phyloP scores from a whole-genome alignment of 2,113 vertebrate species.

The Gadus macrocephalus region DNA sequence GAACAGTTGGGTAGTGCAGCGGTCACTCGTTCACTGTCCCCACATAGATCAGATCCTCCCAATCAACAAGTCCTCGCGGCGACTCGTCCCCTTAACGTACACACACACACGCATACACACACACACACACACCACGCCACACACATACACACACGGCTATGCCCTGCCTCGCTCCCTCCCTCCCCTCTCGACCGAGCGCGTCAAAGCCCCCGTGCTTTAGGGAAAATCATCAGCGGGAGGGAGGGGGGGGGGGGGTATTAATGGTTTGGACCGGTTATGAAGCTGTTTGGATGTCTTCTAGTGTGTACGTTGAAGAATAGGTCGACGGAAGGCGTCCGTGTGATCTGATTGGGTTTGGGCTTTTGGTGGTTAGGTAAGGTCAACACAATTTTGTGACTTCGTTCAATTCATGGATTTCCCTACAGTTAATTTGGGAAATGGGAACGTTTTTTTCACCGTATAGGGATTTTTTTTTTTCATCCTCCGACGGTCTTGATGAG shows the following conservation, averaged over 20 bases:
- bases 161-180: conserved; percentile 31
- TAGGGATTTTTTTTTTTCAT: no score
- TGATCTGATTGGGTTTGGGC: no score
- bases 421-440: no score
- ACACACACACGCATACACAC: conserved; percentile 15
- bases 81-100: conserved; percentile 36
- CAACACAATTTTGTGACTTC: no score
- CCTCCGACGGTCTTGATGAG: no score
- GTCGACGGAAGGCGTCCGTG: no score
- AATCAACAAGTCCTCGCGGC: conserved; percentile 71
- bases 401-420: no score
- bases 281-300: neutral
- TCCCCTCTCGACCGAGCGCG: conserved; percentile 34
- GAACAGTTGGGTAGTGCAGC: conserved; percentile 8
- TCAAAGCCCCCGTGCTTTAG: conserved; percentile 30
- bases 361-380: no score
- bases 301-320: no score
- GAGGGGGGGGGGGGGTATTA: conserved; percentile 1
- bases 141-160: conserved; percentile 20
- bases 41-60: conserved; percentile 43
- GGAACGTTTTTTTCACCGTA: no score
- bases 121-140: conserved; percentile 25
- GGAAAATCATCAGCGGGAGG: conserved; percentile 21
- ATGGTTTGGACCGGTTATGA: conserved; percentile 11
- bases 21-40: conserved; percentile 31